These are phyloP conservation scores for Falco punctatus DNA, from an alignment of 2,113 vertebrate genomes.

Conservation along the genomic window DNA sequence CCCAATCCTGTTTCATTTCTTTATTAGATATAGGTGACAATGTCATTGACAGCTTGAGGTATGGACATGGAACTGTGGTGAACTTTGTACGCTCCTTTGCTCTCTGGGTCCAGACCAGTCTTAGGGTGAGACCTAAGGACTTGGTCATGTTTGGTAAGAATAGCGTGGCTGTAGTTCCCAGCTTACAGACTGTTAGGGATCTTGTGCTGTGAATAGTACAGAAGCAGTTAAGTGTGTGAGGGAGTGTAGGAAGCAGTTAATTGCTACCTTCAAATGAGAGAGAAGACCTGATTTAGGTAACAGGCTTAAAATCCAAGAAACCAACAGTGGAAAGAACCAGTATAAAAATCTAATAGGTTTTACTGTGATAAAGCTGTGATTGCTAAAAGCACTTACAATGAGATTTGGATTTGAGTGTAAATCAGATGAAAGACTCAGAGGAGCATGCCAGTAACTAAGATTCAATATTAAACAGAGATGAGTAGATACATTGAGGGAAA, in stretches of 20 bases:
- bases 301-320: neutral
- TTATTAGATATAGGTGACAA: neutral
- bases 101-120: neutral
- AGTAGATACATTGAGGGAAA: neutral
- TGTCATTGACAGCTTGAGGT: neutral
- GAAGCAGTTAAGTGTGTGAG: neutral
- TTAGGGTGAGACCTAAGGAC: neutral
- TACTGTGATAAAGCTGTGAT: neutral
- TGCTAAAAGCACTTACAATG: neutral
- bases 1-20: neutral
- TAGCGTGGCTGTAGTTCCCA: neutral
- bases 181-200: neutral
- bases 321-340: neutral
- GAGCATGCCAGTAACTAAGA: neutral
- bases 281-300: neutral
- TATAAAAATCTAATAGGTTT: neutral
- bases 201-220: neutral
- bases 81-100: neutral
- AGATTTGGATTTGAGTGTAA: neutral
- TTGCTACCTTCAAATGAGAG: neutral
- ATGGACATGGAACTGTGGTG: neutral
- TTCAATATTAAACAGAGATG: neutral
- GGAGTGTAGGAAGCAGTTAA: neutral
- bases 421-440: neutral
- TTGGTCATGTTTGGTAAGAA: neutral